phyloP scores from a whole-genome alignment of 2,113 vertebrate species.

The Semicossyphus pulcher region DNA sequence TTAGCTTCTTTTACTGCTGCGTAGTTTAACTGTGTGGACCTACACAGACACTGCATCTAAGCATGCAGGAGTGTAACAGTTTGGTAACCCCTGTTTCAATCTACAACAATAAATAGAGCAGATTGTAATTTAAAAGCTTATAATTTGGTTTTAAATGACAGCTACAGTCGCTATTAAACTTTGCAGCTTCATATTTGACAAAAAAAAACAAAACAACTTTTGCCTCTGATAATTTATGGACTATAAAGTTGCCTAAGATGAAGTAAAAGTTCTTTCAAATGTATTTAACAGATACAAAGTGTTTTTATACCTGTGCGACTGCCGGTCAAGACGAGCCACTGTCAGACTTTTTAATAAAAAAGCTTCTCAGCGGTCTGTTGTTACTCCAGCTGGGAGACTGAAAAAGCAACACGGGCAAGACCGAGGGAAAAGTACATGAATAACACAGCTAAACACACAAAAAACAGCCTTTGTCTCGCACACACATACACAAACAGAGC shows the following conservation, averaged over 20 bases:
- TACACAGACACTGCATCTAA: no score
- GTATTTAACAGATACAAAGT: neutral
- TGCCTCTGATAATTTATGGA: no score
- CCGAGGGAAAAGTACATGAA: conserved; percentile 70
- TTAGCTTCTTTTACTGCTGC: no score
- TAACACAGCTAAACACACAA: conserved; percentile 77
- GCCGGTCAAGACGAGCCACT: conserved; percentile 12
- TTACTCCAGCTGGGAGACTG: conserved; percentile 78
- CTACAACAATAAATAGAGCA: no score
- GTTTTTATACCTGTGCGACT: conserved; percentile 32
- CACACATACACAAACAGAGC: neutral
- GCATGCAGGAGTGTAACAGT: no score
- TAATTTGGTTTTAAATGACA: no score
- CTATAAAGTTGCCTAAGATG: neutral
- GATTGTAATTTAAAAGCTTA: no score
- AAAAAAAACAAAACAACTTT: no score
- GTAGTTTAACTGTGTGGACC: no score
- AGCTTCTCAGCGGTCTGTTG: conserved; percentile 58
- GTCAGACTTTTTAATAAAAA: conserved; percentile 36
- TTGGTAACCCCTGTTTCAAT: no score
- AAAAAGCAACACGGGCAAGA: conserved; percentile 67
- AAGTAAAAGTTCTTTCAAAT: neutral
- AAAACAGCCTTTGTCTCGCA: conserved; percentile 45
- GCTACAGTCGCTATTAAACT: no score
- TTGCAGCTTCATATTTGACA: no score